Evolutionary conservation across 2,888 invertebrate species (phyloP).

Genomic region (Spilosoma lubricipeda): DNA sequence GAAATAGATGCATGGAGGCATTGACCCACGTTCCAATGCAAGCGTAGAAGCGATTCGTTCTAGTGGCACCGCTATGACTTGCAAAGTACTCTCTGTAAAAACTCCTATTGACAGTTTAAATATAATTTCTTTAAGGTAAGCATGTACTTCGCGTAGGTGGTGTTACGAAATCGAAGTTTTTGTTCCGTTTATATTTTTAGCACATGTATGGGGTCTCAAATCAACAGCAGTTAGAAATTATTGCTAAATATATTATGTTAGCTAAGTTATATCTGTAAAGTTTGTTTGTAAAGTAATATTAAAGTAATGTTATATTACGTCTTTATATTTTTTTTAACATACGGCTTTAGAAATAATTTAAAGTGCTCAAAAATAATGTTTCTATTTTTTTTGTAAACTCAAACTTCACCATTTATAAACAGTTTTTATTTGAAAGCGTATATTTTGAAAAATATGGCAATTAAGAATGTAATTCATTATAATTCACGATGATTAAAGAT

Average conservation of each 20-base stretch:
- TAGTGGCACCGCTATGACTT: not conserved
- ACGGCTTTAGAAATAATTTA: too few species aligned
- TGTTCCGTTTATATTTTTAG: not conserved
- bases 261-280: not conserved
- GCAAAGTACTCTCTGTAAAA: not conserved
- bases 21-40: not conserved
- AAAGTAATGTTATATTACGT: too few species aligned
- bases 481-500: not conserved
- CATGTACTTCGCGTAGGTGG: not conserved
- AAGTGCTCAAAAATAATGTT: too few species aligned
- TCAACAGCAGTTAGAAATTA: not conserved
- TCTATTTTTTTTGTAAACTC: not conserved
- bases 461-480: not conserved
- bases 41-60: not conserved
- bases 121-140: not conserved
- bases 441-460: not conserved
- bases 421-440: not conserved
- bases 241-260: not conserved
- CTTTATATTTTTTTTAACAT: too few species aligned
- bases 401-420: not conserved
- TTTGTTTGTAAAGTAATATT: too few species aligned
- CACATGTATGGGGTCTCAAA: not conserved
- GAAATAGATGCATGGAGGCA: not conserved
- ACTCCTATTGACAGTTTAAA: not conserved
- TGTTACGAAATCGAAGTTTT: not conserved